Evolutionary conservation across 2,113 vertebrate species (phyloP), one percentile per base, ranked within the genome.

Genomic region (Ancistrus triradiatus): DNA sequence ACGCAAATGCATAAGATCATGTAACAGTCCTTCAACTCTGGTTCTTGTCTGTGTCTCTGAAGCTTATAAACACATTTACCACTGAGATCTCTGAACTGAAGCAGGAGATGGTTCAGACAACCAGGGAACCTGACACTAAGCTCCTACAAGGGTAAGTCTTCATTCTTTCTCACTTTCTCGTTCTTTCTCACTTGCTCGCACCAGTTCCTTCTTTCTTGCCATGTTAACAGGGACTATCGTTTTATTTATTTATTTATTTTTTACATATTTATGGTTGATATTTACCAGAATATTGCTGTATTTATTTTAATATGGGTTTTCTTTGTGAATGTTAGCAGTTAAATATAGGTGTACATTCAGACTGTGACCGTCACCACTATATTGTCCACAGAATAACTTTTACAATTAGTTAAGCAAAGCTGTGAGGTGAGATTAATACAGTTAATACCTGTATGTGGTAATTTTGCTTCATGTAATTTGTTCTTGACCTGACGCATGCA

Each of bases 21-120:
- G 19, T 52, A 14, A 33, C 14, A 44, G 40, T 24, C 52, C 37
- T 62, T 28, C 31, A 10, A 44, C 18, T 17, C 31, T 63, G 18
- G 8, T 31, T 6, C 66, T 44, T 67, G 24, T 58, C 18, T 59
- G 8, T 67, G 8, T 70, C 15, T 22, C 69, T 81, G 66, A 71
- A 98, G 95, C 86, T 98, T 76, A 91, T 98, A 78, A 91, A 98
- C 85, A 91, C 92, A 5, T 93, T 97, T 59, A 92, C 90, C 73
- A 90, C 85, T 44, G 94, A 98, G 84, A 94, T 96, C 19, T 91
- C 90, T 73, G 93, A 93, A 59, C 80, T 98, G 85, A 97, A 94
- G 81, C 91, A 92, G 75, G 92, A 95, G 86, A 92, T 95, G 92
- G 90, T 92, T 40, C 90, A 88, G 76, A 89, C 87, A 52, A 85